Evolutionary conservation across 2,888 invertebrate species (phyloP).

Genomic region (Campoletis raptor): DNA sequence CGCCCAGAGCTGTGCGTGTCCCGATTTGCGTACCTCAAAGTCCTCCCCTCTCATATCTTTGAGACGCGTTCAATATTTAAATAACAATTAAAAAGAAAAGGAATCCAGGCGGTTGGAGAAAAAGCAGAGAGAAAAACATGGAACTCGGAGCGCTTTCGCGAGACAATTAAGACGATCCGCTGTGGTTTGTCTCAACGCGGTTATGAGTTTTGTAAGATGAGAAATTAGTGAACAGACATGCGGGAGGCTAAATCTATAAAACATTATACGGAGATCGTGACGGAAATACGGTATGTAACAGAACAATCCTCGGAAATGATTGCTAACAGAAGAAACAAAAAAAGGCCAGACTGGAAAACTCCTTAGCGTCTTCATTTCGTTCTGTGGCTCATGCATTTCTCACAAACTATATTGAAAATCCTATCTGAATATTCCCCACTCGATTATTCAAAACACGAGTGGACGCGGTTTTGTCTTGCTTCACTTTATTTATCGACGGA

Average conservation of each 20-base stretch:
- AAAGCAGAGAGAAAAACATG: slow-evolving; percentile 32
- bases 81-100: slow-evolving; percentile 54
- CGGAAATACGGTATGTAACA: slow-evolving; percentile 27
- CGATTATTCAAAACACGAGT: slow-evolving; percentile 76
- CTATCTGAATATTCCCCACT: slow-evolving; percentile 72
- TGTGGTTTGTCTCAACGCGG: slow-evolving; percentile 34
- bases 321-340: not conserved
- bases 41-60: not conserved
- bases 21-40: slow-evolving; percentile 24
- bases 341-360: slow-evolving; percentile 44
- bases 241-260: slow-evolving; percentile 17
- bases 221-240: slow-evolving; percentile 50
- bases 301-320: slow-evolving; percentile 27
- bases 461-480: slow-evolving; percentile 54
- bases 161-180: slow-evolving; percentile 56
- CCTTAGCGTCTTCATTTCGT: slow-evolving; percentile 69
- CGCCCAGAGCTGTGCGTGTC: slow-evolving; percentile 31
- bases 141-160: slow-evolving; percentile 25
- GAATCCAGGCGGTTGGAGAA: not conserved
- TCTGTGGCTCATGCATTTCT: slow-evolving; percentile 70
- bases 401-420: slow-evolving; percentile 69
- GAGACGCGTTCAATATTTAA: slow-evolving; percentile 56
- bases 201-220: slow-evolving; percentile 15
- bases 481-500: slow-evolving; percentile 74
- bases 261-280: slow-evolving; percentile 15